phyloP scores from a whole-genome alignment of 2,888 invertebrate species.

The Erebia ligea region DNA sequence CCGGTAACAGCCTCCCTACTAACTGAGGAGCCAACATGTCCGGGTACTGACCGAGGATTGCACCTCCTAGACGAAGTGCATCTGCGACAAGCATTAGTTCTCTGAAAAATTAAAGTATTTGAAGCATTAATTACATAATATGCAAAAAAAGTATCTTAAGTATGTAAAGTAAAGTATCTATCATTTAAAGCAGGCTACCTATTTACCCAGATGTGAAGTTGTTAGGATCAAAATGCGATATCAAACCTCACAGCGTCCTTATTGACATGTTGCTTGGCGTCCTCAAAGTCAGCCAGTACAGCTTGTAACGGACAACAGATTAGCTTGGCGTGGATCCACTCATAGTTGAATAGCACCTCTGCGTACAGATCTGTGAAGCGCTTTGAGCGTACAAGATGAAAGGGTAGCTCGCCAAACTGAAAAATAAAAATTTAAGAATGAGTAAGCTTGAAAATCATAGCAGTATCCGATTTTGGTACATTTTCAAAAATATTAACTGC shows the following conservation, averaged over 20 bases:
- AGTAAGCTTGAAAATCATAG: too few relatives aligned
- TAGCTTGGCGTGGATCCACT: constrained; percentile 98
- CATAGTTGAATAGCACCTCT: constrained; percentile 97
- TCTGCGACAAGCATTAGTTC: constrained; percentile 97
- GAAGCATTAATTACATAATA: too few relatives aligned
- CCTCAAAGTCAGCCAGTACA: constrained; percentile 97
- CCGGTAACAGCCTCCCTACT: constrained; percentile 95
- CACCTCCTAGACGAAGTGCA: constrained; percentile 96
- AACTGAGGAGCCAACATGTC: constrained; percentile 98
- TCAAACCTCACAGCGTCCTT: constrained; percentile 89
- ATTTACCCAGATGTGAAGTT: too few relatives aligned
- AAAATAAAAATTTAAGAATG: too few relatives aligned
- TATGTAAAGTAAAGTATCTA: background rate
- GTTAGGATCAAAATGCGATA: background rate
- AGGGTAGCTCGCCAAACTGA: constrained; percentile 97
- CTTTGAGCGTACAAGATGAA: constrained; percentile 95
- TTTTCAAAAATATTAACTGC: too few relatives aligned
- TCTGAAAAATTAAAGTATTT: constrained; percentile 65
- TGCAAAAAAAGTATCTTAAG: background rate
- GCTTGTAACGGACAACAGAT: constrained; percentile 98
- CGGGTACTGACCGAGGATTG: constrained; percentile 94
- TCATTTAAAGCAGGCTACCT: too few relatives aligned
- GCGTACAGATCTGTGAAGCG: constrained; percentile 95
- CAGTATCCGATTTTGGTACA: too few relatives aligned
- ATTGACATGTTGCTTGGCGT: constrained; percentile 92